phyloP scores from a whole-genome alignment of 2,888 invertebrate species.

The Thalpophila matura region DNA sequence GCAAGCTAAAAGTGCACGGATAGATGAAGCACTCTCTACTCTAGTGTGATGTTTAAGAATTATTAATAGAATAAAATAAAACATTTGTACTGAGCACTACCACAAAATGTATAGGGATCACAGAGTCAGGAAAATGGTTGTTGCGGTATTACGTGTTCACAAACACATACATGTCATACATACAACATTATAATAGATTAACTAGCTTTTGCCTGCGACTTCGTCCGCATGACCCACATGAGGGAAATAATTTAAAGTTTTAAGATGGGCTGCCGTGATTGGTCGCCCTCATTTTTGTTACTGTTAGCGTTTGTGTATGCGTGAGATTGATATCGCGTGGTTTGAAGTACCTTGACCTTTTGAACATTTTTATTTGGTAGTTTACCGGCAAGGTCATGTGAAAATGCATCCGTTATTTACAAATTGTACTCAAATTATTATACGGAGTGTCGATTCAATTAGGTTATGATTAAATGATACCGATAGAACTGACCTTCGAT shows the following conservation, averaged over 20 bases:
- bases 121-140: neutral
- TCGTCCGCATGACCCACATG: too few species aligned
- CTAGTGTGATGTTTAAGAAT: conserved; percentile 41
- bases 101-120: conserved; percentile 26
- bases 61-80: conserved; percentile 41
- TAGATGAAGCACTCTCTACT: conserved; percentile 24
- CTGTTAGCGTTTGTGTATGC: conserved; percentile 16
- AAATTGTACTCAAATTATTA: conserved; percentile 4
- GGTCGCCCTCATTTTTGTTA: conserved; percentile 16
- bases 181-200: too few species aligned
- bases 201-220: too few species aligned
- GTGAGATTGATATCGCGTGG: conserved; percentile 41
- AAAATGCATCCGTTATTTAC: conserved; percentile 39
- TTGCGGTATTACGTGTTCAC: neutral
- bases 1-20: conserved; percentile 45
- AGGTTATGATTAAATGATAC: too few species aligned
- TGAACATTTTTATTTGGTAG: conserved; percentile 9
- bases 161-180: neutral
- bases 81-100: conserved; percentile 4
- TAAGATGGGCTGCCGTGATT: neutral
- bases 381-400: conserved; percentile 22
- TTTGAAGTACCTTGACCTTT: conserved; percentile 38
- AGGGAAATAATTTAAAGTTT: neutral
- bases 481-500: too few species aligned
- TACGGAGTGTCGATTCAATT: too few species aligned